Conservation (phyloP, 2,797 vertebrate species). For the Molossus alvarezi region DNA sequence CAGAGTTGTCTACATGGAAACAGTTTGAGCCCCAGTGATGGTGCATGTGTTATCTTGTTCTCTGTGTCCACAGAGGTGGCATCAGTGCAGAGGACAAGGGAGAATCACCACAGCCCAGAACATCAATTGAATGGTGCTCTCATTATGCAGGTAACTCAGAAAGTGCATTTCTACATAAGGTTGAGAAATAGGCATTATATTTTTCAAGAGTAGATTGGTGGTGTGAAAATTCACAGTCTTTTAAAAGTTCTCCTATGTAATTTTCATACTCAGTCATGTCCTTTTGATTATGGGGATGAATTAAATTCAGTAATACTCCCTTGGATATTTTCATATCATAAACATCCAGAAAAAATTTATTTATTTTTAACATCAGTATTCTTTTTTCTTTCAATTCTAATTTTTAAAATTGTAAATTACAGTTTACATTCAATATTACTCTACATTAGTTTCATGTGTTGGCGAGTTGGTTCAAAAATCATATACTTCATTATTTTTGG, state of each 20-base stretch:
- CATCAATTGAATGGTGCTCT: not conserved
- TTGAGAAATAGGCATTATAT: not conserved
- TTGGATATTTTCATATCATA: not conserved
- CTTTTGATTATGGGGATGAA: not conserved
- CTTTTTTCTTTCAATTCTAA: not conserved
- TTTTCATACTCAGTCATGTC: not conserved
- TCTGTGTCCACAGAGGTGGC: not conserved
- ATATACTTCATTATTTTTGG: not conserved
- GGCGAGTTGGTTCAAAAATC: not conserved
- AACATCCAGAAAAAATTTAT: not conserved
- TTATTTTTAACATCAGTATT: not conserved
- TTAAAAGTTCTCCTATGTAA: not conserved
- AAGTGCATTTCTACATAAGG: not conserved
- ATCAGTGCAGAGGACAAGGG: not conserved
- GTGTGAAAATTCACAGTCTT: not conserved
- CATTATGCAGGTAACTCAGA: not conserved
- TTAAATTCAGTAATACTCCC: not conserved
- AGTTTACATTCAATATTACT: not conserved
- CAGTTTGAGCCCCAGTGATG: not conserved
- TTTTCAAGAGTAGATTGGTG: not conserved
- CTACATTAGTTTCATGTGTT: not conserved
- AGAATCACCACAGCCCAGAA: not conserved
- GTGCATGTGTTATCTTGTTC: not conserved
- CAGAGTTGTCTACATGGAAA: not conserved
- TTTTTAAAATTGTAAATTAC: not conserved